These are phyloP conservation scores for Altica lythri DNA, from an alignment of 2,888 invertebrate genomes.

Conservation along the genomic window DNA sequence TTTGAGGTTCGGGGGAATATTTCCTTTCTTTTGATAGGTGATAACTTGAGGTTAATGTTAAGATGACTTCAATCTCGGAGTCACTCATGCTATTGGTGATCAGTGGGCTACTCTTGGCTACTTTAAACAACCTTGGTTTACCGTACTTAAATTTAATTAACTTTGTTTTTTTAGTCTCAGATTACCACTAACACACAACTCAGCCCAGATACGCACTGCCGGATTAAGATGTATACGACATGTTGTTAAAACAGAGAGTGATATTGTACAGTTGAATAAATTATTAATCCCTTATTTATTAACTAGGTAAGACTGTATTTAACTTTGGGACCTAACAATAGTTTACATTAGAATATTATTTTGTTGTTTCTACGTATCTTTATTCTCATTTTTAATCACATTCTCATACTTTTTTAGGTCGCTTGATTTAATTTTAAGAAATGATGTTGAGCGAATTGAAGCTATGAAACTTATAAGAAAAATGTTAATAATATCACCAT, in stretches of 20 bases:
- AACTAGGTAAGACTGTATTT: conserved; percentile 72
- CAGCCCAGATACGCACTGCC: conserved; percentile 87
- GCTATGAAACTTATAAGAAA: conserved; percentile 83
- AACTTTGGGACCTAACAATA: too few species aligned
- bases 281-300: conserved; percentile 85
- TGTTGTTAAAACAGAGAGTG: conserved; percentile 75
- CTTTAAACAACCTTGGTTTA: too few species aligned
- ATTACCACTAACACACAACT: conserved; percentile 81
- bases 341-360: conserved; percentile 3
- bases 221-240: conserved; percentile 86
- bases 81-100: too few species aligned
- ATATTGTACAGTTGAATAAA: conserved; percentile 78
- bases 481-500: conserved; percentile 68
- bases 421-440: conserved; percentile 85
- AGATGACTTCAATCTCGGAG: too few species aligned
- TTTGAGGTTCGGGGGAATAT: too few species aligned
- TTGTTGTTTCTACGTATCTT: too few species aligned
- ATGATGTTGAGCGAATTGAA: conserved; percentile 91
- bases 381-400: too few species aligned
- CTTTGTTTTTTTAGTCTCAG: conserved; percentile 70
- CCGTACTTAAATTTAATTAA: neutral
- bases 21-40: too few species aligned
- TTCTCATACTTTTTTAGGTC: conserved; percentile 67
- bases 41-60: too few species aligned
- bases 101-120: too few species aligned